Evolutionary conservation across 2,888 invertebrate genomes (phyloP), one percentile per base, ranked within the genome.

Genomic region (Oscheius sp.): DNA sequence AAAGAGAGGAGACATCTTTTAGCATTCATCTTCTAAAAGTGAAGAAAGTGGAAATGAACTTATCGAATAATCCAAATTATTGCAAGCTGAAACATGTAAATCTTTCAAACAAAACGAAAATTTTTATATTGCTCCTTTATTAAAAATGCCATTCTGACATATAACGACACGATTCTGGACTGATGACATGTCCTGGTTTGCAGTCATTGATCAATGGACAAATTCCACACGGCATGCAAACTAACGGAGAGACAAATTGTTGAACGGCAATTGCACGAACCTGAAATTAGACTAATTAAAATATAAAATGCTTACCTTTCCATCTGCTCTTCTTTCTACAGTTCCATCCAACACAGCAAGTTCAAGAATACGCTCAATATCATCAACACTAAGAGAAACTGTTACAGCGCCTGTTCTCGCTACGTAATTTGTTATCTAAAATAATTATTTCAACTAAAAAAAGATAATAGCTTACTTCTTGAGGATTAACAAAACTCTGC

Each of bases 141-240:
- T n/a, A n/a, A n/a, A n/a, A n/a, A n/a, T n/a, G 73, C 85, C 85
- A 85, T 25, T 82, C 79, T 1, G 77, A 75, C 78, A 85, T 80
- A 71, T 88, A 88, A 49, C 79, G 81, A 64, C 88, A 88, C 6
- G 80, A 79, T 74, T 86, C 85, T 12, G 88, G 88, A 12, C 85
- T 84, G 61, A 88, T 84, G 53, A 81, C 78, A 58, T 85, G 80
- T 41, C 84, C 85, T 3, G 85, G 83, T 6, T 80, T 77, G 72
- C 88, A 88, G 73, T 88, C 88, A 52, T 75, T 69, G 46, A 82
- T 76, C 45, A 88, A 79, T 6, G 87, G 88, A 75, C 87, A 88
- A 27, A 81, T 79, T n/a, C 84, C 76, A 70, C 86, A 87, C 5
- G 87, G 87, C 18, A 83, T 77, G 9, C 77, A 76, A 5, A 80